Evolutionary conservation across 1,140 invertebrate species (phyloP).

Genomic region (Calliopsis andreniformis): DNA sequence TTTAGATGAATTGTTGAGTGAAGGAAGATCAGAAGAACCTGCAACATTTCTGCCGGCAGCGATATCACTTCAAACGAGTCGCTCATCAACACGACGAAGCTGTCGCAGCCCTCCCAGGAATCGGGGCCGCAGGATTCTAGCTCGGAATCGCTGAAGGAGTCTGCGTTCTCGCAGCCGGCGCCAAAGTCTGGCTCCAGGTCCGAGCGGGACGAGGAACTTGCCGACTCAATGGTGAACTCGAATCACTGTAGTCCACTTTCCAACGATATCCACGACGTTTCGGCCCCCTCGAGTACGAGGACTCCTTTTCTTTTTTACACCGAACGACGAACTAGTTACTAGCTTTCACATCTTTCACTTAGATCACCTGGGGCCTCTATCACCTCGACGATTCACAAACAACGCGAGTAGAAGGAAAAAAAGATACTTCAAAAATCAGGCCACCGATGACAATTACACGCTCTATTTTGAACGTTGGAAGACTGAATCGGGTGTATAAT

Average conservation of each 20-base stretch:
- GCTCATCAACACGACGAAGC: slow-evolving; percentile 81
- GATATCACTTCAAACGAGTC: slow-evolving; percentile 81
- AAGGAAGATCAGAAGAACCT: slow-evolving; percentile 65
- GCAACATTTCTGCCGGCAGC: slow-evolving; percentile 80
- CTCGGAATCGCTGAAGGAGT: slow-evolving; percentile 72
- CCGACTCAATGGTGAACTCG: slow-evolving; percentile 79
- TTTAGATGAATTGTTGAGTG: neutral
- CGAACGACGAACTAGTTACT: neutral
- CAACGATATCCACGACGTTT: neutral
- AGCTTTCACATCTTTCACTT: slow-evolving; percentile 12
- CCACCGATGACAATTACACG: too few relatives aligned
- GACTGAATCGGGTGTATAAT: too few relatives aligned
- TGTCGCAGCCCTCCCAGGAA: slow-evolving; percentile 67
- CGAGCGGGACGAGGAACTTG: slow-evolving; percentile 79
- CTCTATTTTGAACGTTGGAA: too few relatives aligned
- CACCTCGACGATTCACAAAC: too few relatives aligned
- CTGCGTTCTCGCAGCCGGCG: slow-evolving; percentile 47
- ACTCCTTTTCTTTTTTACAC: neutral
- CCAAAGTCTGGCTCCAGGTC: slow-evolving; percentile 74
- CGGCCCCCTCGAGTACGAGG: neutral
- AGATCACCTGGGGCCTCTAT: too few relatives aligned
- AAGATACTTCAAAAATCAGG: too few relatives aligned
- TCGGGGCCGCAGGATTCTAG: slow-evolving; percentile 62
- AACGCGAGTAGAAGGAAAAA: too few relatives aligned
- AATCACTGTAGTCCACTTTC: slow-evolving; percentile 7